Conservation (phyloP, 2,888 invertebrate species). For the Slavum lentiscoides region DNA sequence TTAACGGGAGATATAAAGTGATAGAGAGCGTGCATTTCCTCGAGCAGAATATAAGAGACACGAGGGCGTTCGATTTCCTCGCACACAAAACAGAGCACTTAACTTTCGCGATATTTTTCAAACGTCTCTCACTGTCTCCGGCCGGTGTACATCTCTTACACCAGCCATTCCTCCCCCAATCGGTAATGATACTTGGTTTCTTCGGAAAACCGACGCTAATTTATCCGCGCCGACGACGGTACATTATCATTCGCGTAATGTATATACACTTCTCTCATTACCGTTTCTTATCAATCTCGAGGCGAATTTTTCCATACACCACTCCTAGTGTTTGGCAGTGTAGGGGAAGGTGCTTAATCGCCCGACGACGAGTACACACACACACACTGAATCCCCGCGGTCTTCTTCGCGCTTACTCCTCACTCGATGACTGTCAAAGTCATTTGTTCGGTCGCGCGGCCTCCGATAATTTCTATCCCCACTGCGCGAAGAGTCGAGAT, state of each 20-base stretch:
- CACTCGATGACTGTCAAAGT: slow-evolving; percentile 25
- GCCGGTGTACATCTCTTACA: too few relatives aligned
- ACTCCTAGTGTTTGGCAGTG: too few relatives aligned
- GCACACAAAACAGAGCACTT: not conserved
- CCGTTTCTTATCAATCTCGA: slow-evolving; percentile 51
- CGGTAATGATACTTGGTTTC: not conserved
- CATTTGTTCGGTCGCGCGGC: slow-evolving; percentile 31
- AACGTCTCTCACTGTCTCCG: not conserved
- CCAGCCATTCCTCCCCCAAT: too few relatives aligned
- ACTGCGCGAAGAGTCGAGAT: not conserved
- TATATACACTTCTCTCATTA: slow-evolving; percentile 27
- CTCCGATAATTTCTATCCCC: not conserved
- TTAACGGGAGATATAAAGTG: too few relatives aligned
- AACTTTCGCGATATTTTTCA: slow-evolving; percentile 32
- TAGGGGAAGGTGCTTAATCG: not conserved
- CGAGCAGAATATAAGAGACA: not conserved
- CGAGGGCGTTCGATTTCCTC: slow-evolving; percentile 6
- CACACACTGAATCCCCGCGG: not conserved
- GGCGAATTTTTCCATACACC: not conserved
- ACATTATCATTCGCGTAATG: slow-evolving; percentile 9
- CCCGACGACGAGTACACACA: not conserved
- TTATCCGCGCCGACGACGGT: slow-evolving; percentile 28
- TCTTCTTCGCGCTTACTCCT: not conserved
- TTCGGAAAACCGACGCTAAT: slow-evolving; percentile 38
- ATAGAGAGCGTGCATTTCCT: too few relatives aligned